phyloP scores from a whole-genome alignment of 2,797 vertebrate genomes.

The Phoeniculus purpureus region DNA sequence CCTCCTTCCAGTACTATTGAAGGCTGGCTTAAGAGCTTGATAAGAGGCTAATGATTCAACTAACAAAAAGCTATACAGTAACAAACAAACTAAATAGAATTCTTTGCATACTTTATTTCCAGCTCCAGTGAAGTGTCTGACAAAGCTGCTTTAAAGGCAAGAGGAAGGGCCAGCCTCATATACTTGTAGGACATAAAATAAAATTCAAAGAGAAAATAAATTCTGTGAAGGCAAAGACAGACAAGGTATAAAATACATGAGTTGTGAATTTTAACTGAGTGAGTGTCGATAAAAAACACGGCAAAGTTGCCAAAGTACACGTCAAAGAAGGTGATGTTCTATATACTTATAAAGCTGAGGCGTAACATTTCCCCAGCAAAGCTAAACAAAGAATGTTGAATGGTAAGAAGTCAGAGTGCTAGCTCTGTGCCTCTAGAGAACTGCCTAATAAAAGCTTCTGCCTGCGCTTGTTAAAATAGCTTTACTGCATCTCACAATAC shows the following conservation, averaged over 20 bases:
- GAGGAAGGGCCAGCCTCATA: not conserved
- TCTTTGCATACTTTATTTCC: not conserved
- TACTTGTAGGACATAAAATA: not conserved
- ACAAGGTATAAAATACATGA: not conserved
- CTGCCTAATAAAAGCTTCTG: conserved; percentile 1
- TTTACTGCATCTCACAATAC: conserved; percentile 3
- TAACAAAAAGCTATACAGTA: not conserved
- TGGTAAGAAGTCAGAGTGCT: not conserved
- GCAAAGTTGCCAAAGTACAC: not conserved
- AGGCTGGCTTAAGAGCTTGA: not conserved
- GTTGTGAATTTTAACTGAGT: not conserved
- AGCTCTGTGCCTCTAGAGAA: not conserved
- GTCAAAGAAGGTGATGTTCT: not conserved
- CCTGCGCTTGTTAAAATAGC: not conserved
- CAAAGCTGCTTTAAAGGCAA: not conserved
- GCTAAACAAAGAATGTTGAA: not conserved
- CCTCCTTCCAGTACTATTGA: not conserved
- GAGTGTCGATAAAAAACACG: not conserved
- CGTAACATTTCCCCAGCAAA: not conserved
- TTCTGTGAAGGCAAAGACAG: not conserved
- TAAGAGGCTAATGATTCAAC: not conserved
- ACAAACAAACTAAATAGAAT: not conserved
- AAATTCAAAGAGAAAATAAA: not conserved
- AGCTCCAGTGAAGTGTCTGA: not conserved
- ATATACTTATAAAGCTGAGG: not conserved